Evolutionary conservation across 2,888 invertebrate genomes (phyloP).

Genomic region (Drosophila nr. perissopoda): DNA sequence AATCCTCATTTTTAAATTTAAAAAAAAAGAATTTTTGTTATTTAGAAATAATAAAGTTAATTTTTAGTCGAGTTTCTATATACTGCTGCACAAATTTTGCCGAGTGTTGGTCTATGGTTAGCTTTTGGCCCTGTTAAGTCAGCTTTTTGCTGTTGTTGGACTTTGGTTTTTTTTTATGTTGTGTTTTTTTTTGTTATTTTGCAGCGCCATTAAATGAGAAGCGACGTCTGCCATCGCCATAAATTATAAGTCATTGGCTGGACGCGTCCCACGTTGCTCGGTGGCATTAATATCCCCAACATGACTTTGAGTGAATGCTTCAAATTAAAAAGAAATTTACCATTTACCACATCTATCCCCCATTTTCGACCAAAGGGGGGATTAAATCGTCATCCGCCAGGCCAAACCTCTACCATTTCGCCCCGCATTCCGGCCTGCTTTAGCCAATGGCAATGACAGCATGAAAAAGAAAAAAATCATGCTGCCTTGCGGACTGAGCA

Average conservation of each 20-base stretch:
- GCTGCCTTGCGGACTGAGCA: constrained; percentile 15
- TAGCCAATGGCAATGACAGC: constrained; percentile 46
- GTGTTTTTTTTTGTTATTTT: constrained; percentile 32
- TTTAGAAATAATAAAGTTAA: background rate
- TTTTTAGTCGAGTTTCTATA: background rate
- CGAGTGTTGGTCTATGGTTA: background rate
- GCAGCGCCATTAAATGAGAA: constrained; percentile 64
- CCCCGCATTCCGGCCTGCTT: constrained; percentile 1
- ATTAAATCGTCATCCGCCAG: constrained; percentile 33
- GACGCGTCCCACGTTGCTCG: constrained; percentile 48
- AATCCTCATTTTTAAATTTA: background rate
- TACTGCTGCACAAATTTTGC: background rate
- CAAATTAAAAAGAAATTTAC: constrained; percentile 83
- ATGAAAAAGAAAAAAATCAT: constrained; percentile 35
- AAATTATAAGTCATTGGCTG: constrained; percentile 81
- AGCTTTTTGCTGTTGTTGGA: background rate
- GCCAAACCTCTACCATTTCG: background rate
- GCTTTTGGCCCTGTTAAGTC: background rate
- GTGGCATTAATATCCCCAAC: constrained; percentile 76
- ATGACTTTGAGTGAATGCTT: constrained; percentile 83
- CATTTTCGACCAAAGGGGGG: constrained; percentile 35
- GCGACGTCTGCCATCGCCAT: constrained; percentile 70
- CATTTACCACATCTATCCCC: constrained; percentile 66
- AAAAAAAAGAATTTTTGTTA: background rate
- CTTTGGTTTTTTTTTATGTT: constrained; percentile 13